Conservation (phyloP, 2,113 vertebrate genomes). For the Rana temporaria region DNA sequence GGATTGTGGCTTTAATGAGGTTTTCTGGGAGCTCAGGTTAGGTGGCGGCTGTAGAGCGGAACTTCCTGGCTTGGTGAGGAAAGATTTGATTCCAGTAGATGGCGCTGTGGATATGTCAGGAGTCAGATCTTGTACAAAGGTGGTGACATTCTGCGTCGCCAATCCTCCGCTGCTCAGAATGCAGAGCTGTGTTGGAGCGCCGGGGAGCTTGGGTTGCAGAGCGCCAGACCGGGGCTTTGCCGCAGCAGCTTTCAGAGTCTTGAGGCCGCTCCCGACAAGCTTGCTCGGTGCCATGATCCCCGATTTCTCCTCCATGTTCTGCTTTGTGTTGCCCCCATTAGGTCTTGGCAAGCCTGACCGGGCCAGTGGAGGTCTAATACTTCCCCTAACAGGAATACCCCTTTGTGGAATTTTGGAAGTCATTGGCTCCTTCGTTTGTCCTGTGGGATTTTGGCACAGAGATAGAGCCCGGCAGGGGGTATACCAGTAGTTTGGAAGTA, state of each 20-base stretch:
- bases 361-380: not conserved
- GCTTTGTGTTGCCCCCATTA: not conserved
- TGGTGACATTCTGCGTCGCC: not conserved
- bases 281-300: not conserved
- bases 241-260: not conserved
- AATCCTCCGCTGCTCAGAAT: not conserved
- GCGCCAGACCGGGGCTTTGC: not conserved
- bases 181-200: not conserved
- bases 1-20: not conserved
- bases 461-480: slow-evolving; percentile 2
- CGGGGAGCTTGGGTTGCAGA: not conserved
- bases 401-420: not conserved
- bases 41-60: not conserved
- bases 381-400: slow-evolving; percentile 15
- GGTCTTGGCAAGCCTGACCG: not conserved
- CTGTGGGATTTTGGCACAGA: not conserved
- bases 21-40: not conserved
- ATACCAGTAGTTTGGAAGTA: not conserved
- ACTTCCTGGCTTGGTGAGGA: not conserved
- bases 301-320: not conserved
- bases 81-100: not conserved
- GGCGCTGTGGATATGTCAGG: not conserved
- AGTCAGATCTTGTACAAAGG: not conserved
- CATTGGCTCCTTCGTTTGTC: not conserved
- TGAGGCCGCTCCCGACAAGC: not conserved